Conservation (phyloP, 2,113 vertebrate genomes). For the Elaphurus davidianus region DNA sequence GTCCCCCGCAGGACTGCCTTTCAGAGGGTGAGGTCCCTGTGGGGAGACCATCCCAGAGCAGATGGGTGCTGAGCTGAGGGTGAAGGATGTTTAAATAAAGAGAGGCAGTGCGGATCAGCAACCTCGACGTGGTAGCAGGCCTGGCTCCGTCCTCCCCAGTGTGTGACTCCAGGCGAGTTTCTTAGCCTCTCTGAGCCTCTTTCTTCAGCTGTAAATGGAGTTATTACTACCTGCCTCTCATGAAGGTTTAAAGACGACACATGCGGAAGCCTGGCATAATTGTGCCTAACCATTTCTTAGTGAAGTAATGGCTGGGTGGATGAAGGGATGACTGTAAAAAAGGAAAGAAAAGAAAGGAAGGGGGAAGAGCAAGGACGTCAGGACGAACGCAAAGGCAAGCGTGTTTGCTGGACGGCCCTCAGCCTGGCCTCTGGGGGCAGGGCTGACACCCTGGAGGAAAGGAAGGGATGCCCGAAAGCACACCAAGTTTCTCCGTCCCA, state of each 20-base stretch:
- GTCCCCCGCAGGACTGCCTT: background rate
- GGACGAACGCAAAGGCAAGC: background rate
- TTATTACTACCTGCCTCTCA: background rate
- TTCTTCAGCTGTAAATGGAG: background rate
- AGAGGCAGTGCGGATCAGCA: fast-evolving
- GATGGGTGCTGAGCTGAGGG: background rate
- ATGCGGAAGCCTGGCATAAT: background rate
- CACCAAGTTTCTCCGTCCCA: background rate
- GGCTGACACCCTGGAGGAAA: background rate
- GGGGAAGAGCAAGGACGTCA: fast-evolving
- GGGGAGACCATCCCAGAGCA: background rate
- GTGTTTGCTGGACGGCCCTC: fast-evolving
- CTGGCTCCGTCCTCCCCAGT: background rate
- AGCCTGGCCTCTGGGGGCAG: no score
- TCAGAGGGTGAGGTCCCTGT: background rate
- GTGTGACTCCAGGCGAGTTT: background rate
- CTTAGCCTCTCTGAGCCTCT: background rate
- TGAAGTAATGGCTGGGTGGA: background rate
- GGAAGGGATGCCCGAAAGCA: fast-evolving
- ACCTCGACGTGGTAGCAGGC: background rate
- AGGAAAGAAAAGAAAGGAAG: background rate
- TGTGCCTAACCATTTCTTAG: background rate
- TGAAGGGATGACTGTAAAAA: background rate
- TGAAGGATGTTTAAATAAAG: background rate
- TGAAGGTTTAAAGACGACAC: background rate